Conservation (phyloP, 2,113 vertebrate species). For the Colinus virginianus region DNA sequence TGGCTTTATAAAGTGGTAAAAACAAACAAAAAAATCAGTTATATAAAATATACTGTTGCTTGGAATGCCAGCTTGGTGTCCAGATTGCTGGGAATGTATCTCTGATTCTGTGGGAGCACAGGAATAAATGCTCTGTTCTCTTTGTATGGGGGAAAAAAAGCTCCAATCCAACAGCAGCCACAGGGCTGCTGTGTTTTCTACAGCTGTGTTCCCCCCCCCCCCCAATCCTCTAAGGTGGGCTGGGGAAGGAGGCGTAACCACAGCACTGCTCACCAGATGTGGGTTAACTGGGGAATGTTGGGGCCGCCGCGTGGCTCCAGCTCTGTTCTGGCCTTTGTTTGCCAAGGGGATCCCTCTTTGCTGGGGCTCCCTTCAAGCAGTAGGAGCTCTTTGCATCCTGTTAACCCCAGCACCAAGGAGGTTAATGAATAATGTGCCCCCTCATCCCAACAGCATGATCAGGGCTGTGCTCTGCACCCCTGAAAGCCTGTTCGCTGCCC, state of each 20-base stretch:
- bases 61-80: conserved; percentile 69
- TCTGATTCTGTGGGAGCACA: conserved; percentile 30
- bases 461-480: not conserved
- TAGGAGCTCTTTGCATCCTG: not conserved
- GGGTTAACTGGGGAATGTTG: not conserved
- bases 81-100: conserved; percentile 44
- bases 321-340: conserved; percentile 20
- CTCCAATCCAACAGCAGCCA: not conserved
- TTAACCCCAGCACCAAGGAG: not conserved
- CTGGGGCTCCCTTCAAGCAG: not conserved
- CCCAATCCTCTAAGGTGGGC: not conserved
- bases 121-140: conserved; percentile 53
- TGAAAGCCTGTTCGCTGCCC: not conserved
- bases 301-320: not conserved
- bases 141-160: conserved; percentile 21
- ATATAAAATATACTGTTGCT: conserved; percentile 81
- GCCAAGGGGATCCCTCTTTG: not conserved
- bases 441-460: no score
- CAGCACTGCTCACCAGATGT: conserved; percentile 60
- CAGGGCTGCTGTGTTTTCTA: conserved; percentile 25
- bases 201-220: not conserved
- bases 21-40: conserved; percentile 77
- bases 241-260: conserved; percentile 27
- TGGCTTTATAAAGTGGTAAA: conserved; percentile 93
- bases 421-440: no score